Percentiles rank a stretch among this genome's conserved stretches.
Evolutionary conservation across 2,888 invertebrate species (phyloP).

Genomic region (Erebia aethiops): DNA sequence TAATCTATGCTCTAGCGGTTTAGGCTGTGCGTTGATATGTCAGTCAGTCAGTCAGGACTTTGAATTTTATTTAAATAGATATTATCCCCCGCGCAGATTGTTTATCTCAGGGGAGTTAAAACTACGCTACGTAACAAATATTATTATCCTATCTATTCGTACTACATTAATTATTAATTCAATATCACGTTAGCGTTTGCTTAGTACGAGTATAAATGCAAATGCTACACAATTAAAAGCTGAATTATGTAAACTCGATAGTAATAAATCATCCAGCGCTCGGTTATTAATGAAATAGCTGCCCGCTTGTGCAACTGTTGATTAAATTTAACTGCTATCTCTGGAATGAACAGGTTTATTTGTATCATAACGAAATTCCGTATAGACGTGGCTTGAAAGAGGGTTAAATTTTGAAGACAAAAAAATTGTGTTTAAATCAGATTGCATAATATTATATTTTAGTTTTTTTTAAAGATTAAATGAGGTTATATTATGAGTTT

Average conservation of each 20-base stretch:
- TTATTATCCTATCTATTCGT: too few relatives aligned
- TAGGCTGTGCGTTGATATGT: too few relatives aligned
- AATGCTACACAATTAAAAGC: constrained; percentile 26
- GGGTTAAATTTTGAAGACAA: too few relatives aligned
- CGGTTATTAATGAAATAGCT: constrained; percentile 24
- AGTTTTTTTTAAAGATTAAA: too few relatives aligned
- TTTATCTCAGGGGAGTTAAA: background rate
- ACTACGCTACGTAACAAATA: too few relatives aligned
- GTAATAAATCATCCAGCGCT: constrained; percentile 19
- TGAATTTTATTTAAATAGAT: too few relatives aligned
- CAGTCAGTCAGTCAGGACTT: too few relatives aligned
- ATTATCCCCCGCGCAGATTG: background rate
- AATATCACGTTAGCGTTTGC: constrained; percentile 15
- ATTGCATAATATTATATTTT: too few relatives aligned
- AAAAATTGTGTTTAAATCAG: too few relatives aligned
- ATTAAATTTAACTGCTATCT: constrained; percentile 17
- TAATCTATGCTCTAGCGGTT: too few relatives aligned
- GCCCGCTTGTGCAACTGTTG: constrained; percentile 20
- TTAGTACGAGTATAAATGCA: constrained; percentile 20
- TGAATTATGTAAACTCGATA: constrained; percentile 25
- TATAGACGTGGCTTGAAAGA: too few relatives aligned
- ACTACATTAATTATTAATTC: constrained; percentile 7
- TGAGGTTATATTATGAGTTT: too few relatives aligned
- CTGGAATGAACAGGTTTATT: background rate
- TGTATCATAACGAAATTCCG: background rate